Base-by-base conservation (phyloP, 2,888 invertebrate genomes). In the Drosophila atripex region DNA sequence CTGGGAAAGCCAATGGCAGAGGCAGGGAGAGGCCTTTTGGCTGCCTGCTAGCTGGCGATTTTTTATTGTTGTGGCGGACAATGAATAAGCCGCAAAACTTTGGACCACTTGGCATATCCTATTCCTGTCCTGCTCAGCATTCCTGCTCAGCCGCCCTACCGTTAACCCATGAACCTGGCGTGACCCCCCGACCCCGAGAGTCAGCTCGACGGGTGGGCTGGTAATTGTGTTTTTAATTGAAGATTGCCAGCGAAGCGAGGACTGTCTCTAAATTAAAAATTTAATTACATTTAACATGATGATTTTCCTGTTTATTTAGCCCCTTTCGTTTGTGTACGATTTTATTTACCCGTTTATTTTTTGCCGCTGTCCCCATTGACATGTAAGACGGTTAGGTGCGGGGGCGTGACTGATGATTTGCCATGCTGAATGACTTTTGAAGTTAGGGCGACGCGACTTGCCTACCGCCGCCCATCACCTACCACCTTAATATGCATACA, bases 21-120 rank as follows among this genome's bases (percentile, higher is more conserved):
- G 30, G 14, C 45, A 52, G 23, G 7, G 39, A 32, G 21, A 21
- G 23, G 66, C 39, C 53, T 50, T 38, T 49, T 41, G 56, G 28
- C 58, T 38, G 58, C 56, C 57, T 57, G 64, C 59, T 71, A 49
- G 64, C 58, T 64, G 65, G 43, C 43, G 60, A 72, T 73, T 79
- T 74, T 35, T 84, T 83, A 72, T 80, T 86, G 70, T 72, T 84
- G 87, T 69, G 66, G 87, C 75, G 66, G 78, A 87, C 82, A 82
- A 82, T 82, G 82, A 82, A 87, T 82, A 87, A 87, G 85, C 82
- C 85, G 75, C 86, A 83, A 78, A 83, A 83, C 68, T 83, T 82
- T 80, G 60, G 73, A 78, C 87, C 80, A 80, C 85, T 80, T 80
- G 87, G 82, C 77, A 87, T 78, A 87, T 83, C 87, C 82, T 78